Base-by-base conservation (phyloP, 92 coral and sea anemone species). In the Porites divaricata region DNA sequence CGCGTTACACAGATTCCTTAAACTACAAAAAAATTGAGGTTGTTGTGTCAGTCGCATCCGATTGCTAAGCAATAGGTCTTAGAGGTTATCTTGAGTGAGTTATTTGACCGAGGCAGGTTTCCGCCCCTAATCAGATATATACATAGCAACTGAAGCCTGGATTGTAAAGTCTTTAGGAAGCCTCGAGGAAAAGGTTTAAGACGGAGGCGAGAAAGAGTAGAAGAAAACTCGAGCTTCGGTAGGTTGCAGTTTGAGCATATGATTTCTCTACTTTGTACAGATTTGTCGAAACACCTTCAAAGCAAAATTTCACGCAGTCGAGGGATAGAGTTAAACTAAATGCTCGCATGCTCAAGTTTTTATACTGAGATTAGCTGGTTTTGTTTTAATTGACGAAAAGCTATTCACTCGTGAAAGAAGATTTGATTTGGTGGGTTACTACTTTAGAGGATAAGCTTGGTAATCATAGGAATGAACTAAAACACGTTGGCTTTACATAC, bases 71-170 rank as follows among this genome's bases (percentile, higher is more conserved):
- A 74, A 63, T 35, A 73, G 78, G 86, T 72, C 86, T 61, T 26
- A 35, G 71, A 61, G 86, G 86, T 82, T 82, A 82, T 82, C 86
- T 71, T 28, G 48, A 26, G 14, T 49, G 20, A 24, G 86, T 59
- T 61, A 82, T 71, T 62, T 23, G 69, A 22, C 68, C 49, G 64
- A 70, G 59, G 25, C 14, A 50, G 51, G 23, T 82, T 72, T 82
- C 79, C 86, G 86, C 86, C 63, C 86, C 26, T 8, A 51, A 72
- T 75, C 62, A 48, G 63, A 82, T 82, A 82, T 82, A 82, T 72
- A 61, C 77, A 35, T 35, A 54, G 71, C 26, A 17, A 66, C 63
- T 57, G 24, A 16, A 41, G 13, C 71, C 63, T 71, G 79, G 51
- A 77, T 25, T 13, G 7, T 13, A 19, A 19, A 73, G 59, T 2